These are phyloP conservation scores for Ispidina picta DNA, from an alignment of 2,797 vertebrate genomes.

Conservation along the genomic window DNA sequence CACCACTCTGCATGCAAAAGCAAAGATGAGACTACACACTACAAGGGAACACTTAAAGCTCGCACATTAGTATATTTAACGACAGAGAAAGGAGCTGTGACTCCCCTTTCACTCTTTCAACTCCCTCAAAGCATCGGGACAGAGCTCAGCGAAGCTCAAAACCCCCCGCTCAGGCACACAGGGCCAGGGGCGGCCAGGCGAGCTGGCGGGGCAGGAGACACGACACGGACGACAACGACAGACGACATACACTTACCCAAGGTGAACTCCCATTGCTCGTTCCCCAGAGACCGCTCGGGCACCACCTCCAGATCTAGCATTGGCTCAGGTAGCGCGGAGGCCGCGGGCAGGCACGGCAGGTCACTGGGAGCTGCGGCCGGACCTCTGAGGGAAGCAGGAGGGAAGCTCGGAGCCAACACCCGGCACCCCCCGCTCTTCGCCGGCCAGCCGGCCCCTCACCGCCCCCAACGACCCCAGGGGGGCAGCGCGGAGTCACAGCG, in stretches of 20 bases:
- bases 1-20: accelerated
- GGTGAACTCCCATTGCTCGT: constrained; percentile 99
- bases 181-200: neutral
- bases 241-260: constrained; percentile 78
- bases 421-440: neutral
- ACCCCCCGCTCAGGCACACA: neutral
- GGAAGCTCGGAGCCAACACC: neutral
- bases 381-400: constrained; percentile 19
- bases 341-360: constrained; percentile 43
- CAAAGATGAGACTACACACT: accelerated
- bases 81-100: neutral
- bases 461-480: neutral
- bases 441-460: neutral
- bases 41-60: neutral
- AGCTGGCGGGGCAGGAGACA: too few species aligned
- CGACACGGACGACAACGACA: too few species aligned
- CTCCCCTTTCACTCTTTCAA: neutral
- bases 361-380: constrained; percentile 6
- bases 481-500: neutral
- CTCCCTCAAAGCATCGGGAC: neutral
- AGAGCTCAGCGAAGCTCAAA: accelerated
- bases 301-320: constrained; percentile 99
- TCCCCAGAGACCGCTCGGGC: constrained; percentile 97
- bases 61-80: accelerated
- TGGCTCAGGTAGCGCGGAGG: constrained; percentile 80